Evolutionary conservation across 2,113 vertebrate genomes (phyloP).

Genomic region (Tupaia tana): DNA sequence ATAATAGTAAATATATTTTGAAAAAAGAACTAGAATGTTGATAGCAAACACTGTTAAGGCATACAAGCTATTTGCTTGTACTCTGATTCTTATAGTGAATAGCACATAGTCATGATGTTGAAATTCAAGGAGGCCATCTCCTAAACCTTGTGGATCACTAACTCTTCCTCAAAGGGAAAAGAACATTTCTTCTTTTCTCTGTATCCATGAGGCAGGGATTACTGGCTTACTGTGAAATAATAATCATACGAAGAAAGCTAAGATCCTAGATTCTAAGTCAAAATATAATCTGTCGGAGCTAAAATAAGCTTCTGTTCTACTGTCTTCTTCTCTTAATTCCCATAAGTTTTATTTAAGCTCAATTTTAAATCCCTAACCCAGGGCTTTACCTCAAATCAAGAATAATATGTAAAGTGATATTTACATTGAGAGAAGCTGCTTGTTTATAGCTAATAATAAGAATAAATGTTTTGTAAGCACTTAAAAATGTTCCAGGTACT

Average conservation of each 20-base stretch:
- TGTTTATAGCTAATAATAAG: not conserved
- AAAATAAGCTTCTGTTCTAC: not conserved
- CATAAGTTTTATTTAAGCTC: conserved; percentile 30
- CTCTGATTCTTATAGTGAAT: not conserved
- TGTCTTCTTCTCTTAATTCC: not conserved
- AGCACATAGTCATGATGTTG: not conserved
- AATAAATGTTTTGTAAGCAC: conserved; percentile 35
- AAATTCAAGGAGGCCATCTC: conserved; percentile 6
- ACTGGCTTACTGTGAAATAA: not conserved
- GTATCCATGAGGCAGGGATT: not conserved
- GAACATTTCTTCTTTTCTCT: not conserved
- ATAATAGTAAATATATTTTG: no score
- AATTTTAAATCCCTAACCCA: conserved; percentile 13
- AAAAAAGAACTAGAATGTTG: not conserved
- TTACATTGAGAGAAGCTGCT: conserved; percentile 13
- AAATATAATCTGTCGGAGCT: conserved; percentile 4
- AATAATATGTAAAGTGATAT: conserved; percentile 45
- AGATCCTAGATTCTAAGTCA: not conserved
- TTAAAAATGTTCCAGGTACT: conserved; percentile 28
- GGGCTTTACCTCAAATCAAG: not conserved
- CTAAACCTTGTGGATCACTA: not conserved
- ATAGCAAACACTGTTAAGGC: conserved; percentile 25
- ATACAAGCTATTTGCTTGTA: conserved; percentile 46
- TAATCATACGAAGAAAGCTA: not conserved
- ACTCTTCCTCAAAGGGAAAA: not conserved